phyloP scores from a whole-genome alignment of 2,113 vertebrate species.

The Cebidichthys violaceus region DNA sequence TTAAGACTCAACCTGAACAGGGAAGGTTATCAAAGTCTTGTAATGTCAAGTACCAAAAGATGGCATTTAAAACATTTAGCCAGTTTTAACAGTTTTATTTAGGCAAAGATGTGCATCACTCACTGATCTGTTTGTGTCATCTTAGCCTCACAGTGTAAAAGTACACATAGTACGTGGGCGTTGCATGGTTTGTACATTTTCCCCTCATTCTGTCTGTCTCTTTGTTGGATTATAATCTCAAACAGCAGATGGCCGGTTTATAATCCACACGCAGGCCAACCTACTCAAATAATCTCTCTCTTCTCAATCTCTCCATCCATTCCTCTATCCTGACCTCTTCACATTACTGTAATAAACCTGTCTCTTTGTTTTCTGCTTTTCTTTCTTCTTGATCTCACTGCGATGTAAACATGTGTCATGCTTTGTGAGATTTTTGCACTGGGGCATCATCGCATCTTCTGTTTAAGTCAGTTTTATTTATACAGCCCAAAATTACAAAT shows the following conservation, averaged over 20 bases:
- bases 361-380: slow-evolving; percentile 30
- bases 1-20: not conserved
- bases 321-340: slow-evolving; percentile 32
- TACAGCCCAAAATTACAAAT: no score
- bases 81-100: not conserved
- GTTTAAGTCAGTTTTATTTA: not conserved
- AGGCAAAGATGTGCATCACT: not conserved
- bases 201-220: slow-evolving; percentile 58
- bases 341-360: slow-evolving; percentile 17
- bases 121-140: not conserved
- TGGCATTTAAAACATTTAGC: not conserved
- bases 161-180: not conserved
- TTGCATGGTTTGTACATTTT: slow-evolving; percentile 13
- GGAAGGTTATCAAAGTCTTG: not conserved
- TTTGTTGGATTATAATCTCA: slow-evolving; percentile 75
- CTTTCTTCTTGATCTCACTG: slow-evolving; percentile 6
- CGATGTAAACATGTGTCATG: not conserved
- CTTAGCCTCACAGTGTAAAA: slow-evolving; percentile 1
- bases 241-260: slow-evolving; percentile 77
- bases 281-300: slow-evolving; percentile 74
- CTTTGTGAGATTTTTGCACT: not conserved
- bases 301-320: slow-evolving; percentile 45
- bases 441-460: not conserved
- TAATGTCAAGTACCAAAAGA: not conserved
- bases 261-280: slow-evolving; percentile 72